phyloP scores from a whole-genome alignment of 2,113 vertebrate species.

The Tupaia chinensis region DNA sequence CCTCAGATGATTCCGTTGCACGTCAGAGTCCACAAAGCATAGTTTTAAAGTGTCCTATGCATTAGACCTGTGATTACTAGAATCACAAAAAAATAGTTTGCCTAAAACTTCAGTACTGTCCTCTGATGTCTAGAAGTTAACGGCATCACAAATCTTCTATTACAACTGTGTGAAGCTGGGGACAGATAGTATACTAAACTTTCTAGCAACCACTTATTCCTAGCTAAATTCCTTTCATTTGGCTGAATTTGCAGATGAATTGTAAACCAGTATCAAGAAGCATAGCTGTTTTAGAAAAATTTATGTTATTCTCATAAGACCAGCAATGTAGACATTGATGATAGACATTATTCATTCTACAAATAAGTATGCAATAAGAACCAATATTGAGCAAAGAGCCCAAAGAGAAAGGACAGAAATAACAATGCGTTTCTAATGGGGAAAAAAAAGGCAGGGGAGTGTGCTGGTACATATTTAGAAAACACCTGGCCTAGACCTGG shows the following conservation, averaged over 20 bases:
- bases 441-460: not conserved
- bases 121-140: not conserved
- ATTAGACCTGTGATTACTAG: not conserved
- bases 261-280: not conserved
- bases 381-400: not conserved
- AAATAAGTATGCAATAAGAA: not conserved
- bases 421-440: not conserved
- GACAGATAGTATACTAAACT: not conserved
- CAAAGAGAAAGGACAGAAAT: not conserved
- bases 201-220: not conserved
- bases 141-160: not conserved
- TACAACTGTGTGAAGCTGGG: not conserved
- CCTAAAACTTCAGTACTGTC: not conserved
- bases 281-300: not conserved
- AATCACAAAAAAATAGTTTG: not conserved
- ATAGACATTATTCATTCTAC: not conserved
- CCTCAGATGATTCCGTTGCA: not conserved
- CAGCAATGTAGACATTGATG: not conserved
- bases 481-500: not conserved
- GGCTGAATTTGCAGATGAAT: not conserved
- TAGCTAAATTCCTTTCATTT: conserved; percentile 18
- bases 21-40: not conserved
- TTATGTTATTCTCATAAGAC: conserved; percentile 1
- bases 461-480: not conserved
- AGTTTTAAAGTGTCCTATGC: not conserved